phyloP scores from a whole-genome alignment of 2,888 invertebrate genomes.

The Orchesella flavescens region DNA sequence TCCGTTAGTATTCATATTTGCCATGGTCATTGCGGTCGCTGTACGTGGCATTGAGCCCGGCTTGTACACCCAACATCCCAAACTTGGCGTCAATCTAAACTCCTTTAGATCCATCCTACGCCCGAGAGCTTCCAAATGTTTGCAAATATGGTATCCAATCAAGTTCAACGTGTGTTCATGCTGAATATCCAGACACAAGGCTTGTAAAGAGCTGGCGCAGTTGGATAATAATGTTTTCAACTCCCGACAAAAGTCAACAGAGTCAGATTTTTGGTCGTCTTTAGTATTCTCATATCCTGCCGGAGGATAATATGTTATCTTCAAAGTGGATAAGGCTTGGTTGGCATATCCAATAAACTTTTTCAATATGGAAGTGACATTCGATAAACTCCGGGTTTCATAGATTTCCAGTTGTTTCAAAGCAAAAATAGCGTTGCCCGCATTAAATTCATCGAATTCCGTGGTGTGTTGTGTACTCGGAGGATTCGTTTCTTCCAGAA shows the following conservation, averaged over 20 bases:
- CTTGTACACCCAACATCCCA: neutral
- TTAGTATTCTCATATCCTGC: neutral
- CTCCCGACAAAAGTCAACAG: constrained; percentile 14
- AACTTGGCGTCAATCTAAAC: constrained; percentile 43
- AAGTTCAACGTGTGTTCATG: constrained; percentile 25
- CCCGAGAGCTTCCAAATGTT: constrained; percentile 10
- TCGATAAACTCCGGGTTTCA: constrained; percentile 14
- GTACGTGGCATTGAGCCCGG: constrained; percentile 1
- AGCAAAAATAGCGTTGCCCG: constrained; percentile 17
- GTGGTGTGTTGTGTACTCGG: neutral
- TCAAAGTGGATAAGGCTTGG: constrained; percentile 20
- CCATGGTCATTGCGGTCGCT: constrained; percentile 20
- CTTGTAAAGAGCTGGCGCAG: constrained; percentile 1
- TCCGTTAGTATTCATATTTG: neutral
- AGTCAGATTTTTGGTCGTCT: constrained; percentile 9
- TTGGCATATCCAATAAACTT: constrained; percentile 3
- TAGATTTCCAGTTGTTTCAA: constrained; percentile 25
- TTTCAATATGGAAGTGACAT: constrained; percentile 10
- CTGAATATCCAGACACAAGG: constrained; percentile 38
- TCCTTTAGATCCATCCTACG: constrained; percentile 16
- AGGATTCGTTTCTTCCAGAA: constrained; percentile 1
- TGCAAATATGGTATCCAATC: constrained; percentile 24
- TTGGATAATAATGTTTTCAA: constrained; percentile 17
- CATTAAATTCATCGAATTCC: constrained; percentile 35
- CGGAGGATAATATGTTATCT: constrained; percentile 43